These are phyloP conservation scores for Rallus crepitans DNA, from an alignment of 2,797 vertebrate genomes.

Conservation along the genomic window DNA sequence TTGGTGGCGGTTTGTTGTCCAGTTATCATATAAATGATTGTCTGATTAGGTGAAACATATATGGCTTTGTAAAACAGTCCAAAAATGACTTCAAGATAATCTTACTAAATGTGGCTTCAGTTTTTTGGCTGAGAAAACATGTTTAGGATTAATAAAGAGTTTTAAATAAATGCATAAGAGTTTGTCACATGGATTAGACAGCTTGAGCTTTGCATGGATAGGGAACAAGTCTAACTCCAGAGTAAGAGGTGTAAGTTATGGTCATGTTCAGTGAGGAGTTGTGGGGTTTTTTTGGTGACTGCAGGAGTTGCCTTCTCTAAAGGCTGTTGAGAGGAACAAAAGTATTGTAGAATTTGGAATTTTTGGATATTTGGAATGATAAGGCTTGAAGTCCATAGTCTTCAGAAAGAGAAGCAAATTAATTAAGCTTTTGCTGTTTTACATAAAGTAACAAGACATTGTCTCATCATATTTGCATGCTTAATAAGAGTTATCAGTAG, in stretches of 20 bases:
- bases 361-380: not conserved
- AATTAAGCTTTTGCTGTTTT: not conserved
- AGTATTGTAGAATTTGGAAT: not conserved
- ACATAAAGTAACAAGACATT: not conserved
- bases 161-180: no score
- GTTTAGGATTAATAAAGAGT: not conserved
- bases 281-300: not conserved
- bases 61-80: not conserved
- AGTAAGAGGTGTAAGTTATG: not conserved
- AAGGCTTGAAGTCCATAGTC: not conserved
- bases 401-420: not conserved
- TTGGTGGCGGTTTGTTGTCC: not conserved
- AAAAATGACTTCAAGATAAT: not conserved
- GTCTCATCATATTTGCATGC: not conserved
- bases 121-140: not conserved
- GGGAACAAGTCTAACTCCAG: not conserved
- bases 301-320: not conserved
- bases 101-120: not conserved
- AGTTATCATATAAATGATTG: not conserved
- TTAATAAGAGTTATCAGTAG: not conserved
- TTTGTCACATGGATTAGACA: not conserved
- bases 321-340: not conserved
- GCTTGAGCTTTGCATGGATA: not conserved
- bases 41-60: not conserved
- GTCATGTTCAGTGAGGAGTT: not conserved